Percentiles rank a stretch among this genome's conserved stretches.
Evolutionary conservation across 2,113 vertebrate species (phyloP).

Genomic region (Notothenia coriiceps): DNA sequence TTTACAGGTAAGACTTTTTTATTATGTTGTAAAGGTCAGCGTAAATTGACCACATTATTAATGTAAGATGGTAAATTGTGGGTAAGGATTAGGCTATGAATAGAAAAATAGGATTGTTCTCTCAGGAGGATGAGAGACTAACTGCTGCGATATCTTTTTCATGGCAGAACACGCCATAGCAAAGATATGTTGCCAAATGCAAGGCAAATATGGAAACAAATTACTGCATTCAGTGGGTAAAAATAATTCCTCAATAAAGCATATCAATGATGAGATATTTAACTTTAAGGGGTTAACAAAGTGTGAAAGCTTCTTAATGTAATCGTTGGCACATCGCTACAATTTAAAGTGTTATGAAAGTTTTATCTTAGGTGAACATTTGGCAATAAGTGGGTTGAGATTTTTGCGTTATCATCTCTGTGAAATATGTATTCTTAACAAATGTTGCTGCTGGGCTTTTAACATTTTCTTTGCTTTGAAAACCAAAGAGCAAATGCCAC

Average conservation of each 20-base stretch:
- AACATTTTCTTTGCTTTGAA: slow-evolving; percentile 29
- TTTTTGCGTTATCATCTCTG: not conserved
- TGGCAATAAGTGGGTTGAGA: slow-evolving; percentile 25
- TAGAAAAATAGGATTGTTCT: not conserved
- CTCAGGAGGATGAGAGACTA: slow-evolving; percentile 1
- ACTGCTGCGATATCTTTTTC: not conserved
- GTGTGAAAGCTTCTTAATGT: slow-evolving; percentile 8
- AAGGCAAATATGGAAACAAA: not conserved
- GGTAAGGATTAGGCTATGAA: not conserved
- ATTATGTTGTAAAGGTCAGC: not conserved
- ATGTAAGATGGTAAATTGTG: not conserved
- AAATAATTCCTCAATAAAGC: not conserved
- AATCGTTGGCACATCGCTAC: not conserved
- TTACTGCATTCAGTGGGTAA: not conserved
- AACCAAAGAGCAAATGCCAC: slow-evolving; percentile 10
- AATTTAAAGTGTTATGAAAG: slow-evolving; percentile 18
- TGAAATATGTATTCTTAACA: not conserved
- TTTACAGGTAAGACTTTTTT: not conserved
- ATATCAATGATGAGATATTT: slow-evolving; percentile 3
- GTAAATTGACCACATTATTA: not conserved
- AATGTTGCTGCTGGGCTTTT: slow-evolving; percentile 35
- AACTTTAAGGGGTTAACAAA: not conserved
- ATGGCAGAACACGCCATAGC: not conserved
- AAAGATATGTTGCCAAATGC: not conserved
- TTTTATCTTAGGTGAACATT: slow-evolving; percentile 22